Base-by-base conservation (phyloP, 2,888 invertebrate species). In the Nymphalis polychloros region DNA sequence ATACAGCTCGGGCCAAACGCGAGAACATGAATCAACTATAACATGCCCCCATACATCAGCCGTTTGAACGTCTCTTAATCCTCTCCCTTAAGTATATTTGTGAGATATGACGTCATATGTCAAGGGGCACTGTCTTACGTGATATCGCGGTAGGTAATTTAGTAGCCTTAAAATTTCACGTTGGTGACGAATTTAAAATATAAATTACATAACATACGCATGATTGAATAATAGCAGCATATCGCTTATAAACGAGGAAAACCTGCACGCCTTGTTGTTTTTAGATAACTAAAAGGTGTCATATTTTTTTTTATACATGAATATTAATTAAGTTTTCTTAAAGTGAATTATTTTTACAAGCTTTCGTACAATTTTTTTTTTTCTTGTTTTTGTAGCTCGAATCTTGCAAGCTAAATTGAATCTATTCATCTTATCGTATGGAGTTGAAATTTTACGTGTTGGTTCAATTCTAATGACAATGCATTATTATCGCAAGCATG, bases 41-140 rank as follows among this genome's bases (percentile, higher is more conserved):
- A 81, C 81, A 77, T 79, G 76, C 80, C 74, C 80, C 78, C 82
- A 85, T 85, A 86, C 82, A 86, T 87, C 86, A 86, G 78, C 71
- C 77, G 73, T 79, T 79, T 81, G 82, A 83, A 81, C 80, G 75
- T 78, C 83, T 79, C 86, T 86, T 88, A 88, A 88, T 88, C 87
- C 87, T 81, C 86, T 81, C 81, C 81, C 80, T 70, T 81, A 82
- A 85, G 84, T 84, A 83, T 82, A 83, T 80, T 81, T 82, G 81
- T 81, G 85, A 88, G 83, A 85, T 86, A 87, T 87, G 86, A 85
- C 81, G 84, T 85, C 84, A 85, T 89, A 82, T 83, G 83, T 89
- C 87, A 88, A 80, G 80, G 76, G 69, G 65, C 70, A 73, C 76
- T 76, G 77, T 75, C 76, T 75, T 69, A 63, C 70, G 72, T 73